Evolutionary conservation across 2,888 invertebrate species (phyloP).

Genomic region (Melanargia galathea): DNA sequence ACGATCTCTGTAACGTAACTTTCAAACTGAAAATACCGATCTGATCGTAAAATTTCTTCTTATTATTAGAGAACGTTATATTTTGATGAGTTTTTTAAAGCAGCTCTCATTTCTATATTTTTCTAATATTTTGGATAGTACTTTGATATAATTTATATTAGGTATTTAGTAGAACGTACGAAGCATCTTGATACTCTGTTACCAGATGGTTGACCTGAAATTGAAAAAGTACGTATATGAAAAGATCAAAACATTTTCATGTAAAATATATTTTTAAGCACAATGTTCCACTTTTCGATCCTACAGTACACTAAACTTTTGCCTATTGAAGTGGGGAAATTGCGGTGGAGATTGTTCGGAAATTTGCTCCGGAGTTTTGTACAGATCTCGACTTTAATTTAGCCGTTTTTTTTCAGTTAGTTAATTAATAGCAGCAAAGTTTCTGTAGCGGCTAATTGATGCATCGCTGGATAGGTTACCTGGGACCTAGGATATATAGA

Average conservation of each 20-base stretch:
- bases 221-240: background rate
- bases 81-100: too few species aligned
- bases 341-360: conserved; percentile 46
- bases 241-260: background rate
- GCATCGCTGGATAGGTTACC: conserved; percentile 13
- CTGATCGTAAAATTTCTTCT: background rate
- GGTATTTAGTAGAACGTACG: too few species aligned
- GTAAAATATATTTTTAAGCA: background rate
- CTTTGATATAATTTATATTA: too few species aligned
- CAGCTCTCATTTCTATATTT: background rate
- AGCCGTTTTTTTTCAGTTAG: conserved; percentile 18
- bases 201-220: too few species aligned
- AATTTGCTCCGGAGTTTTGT: conserved; percentile 43
- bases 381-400: conserved; percentile 36
- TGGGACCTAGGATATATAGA: too few species aligned
- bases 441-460: conserved; percentile 4
- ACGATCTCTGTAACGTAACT: background rate
- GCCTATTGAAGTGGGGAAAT: conserved; percentile 30
- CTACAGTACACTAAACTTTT: conserved; percentile 30
- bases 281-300: conserved; percentile 17
- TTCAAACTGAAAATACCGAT: background rate
- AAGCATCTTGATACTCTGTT: too few species aligned
- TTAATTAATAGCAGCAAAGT: conserved; percentile 24
- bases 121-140: background rate
- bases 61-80: too few species aligned